A percentile compares a stretch with the other conserved stretches of the same genome.
Evolutionary conservation across 2,888 invertebrate genomes (phyloP).

Genomic region (Plagodis dolabraria): DNA sequence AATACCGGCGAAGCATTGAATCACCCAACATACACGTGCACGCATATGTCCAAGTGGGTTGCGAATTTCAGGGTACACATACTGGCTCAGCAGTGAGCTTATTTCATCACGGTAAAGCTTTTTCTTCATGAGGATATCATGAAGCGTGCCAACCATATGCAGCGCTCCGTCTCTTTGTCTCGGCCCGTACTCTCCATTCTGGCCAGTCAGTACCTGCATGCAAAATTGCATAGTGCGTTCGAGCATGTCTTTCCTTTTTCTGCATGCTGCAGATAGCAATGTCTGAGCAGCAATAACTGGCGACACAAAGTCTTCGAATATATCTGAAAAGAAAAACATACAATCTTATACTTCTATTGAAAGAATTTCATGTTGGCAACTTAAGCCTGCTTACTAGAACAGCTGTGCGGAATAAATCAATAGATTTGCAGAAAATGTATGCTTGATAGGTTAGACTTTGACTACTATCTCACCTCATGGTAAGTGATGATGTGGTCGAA

Average conservation of each 20-base stretch:
- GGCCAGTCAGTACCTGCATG: constrained; percentile 88
- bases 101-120: constrained; percentile 96
- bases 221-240: constrained; percentile 96
- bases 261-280: constrained; percentile 94
- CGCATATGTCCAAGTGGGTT: constrained; percentile 93
- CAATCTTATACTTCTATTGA: no score
- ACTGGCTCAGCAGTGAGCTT: constrained; percentile 94
- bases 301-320: constrained; percentile 98
- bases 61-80: constrained; percentile 96
- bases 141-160: constrained; percentile 98
- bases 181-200: constrained; percentile 66
- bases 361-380: no score
- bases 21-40: constrained; percentile 97
- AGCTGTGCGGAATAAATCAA: no score
- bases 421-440: no score
- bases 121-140: constrained; percentile 95
- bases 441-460: no score
- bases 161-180: constrained; percentile 98
- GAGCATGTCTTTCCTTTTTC: constrained; percentile 97
- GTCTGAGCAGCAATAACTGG: constrained; percentile 97
- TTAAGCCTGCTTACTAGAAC: no score
- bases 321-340: constrained; percentile 85
- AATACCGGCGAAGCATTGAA: constrained; percentile 95
- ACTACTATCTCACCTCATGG: no score
- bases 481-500: no score